Evolutionary conservation across 1,140 invertebrate species (phyloP), one percentile per base, ranked within the genome.

Genomic region (Propsilocerus akamusi): DNA sequence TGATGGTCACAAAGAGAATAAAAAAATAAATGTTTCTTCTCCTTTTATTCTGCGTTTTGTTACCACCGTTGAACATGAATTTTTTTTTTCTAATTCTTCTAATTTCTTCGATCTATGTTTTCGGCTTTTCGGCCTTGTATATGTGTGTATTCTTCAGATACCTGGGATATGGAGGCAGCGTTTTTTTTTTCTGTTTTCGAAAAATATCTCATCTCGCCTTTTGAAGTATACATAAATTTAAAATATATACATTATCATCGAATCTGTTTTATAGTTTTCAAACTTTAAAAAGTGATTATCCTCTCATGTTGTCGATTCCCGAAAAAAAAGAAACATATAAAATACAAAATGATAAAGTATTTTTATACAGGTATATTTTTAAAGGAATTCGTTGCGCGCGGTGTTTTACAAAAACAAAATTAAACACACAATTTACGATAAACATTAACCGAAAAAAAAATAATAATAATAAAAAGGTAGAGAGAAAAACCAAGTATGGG

Each of bases 331-430:
- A n/a, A n/a, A n/a, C 10, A 41, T 20, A 41, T 41, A 41, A 41
- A 41, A 41, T 41, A 41, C 34, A 41, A 41, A 41, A 41, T 41
- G 34, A 41, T 41, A 41, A 41, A 41, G 34, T 41, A 41, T 41
- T 3, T 20, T 20, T 41, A 14, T 41, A 41, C 34, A 41, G 34
- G 34, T 41, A 41, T 41, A 41, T 41, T 41, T 41, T n/a, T 41
- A 41, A 41, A 41, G 22, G 34, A 41, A 41, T 41, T 41, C 34
- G 34, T 20, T 41, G 34, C 34, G n/a, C n/a, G 34, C 34, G 34
- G 34, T 41, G 34, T 41, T 41, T 41, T 41, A 41, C 34, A 41
- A 41, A 41, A 41, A n/a, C n/a, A n/a, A 41, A 41, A 41, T 41
- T 41, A 41, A 41, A 41, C 34, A 41, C 34, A 41, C 34, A 41